phyloP scores from a whole-genome alignment of 2,797 vertebrate genomes.

The Alca torda region DNA sequence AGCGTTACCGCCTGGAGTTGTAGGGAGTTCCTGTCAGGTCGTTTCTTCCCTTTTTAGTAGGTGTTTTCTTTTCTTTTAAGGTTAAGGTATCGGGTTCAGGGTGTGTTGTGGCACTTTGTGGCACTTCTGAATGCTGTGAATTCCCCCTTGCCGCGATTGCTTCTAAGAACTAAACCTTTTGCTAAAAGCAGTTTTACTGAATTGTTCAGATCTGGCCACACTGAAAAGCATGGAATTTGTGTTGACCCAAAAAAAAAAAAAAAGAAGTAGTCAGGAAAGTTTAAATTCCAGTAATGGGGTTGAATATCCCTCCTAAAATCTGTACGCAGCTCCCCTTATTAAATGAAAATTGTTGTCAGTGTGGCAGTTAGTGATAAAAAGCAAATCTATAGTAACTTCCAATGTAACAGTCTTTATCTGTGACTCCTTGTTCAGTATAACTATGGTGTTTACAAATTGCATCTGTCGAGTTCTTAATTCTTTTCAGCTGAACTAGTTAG shows the following conservation, averaged over 20 bases:
- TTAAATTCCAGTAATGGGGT: neutral
- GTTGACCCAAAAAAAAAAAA: neutral
- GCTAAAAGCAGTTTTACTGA: neutral
- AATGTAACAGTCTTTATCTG: fast-evolving
- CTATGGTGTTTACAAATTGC: neutral
- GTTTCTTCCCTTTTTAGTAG: neutral
- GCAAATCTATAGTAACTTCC: neutral
- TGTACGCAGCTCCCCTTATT: neutral
- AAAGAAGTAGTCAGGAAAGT: no score
- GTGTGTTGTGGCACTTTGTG: neutral
- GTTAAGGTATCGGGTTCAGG: neutral
- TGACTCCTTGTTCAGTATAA: neutral
- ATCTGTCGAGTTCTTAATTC: neutral
- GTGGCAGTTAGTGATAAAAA: neutral
- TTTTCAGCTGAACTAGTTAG: neutral
- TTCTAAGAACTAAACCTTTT: neutral
- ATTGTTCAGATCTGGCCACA: neutral
- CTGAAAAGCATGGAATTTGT: neutral
- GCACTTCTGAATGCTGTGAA: conserved; percentile 63
- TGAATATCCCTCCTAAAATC: neutral
- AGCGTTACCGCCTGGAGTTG: neutral
- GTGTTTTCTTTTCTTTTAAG: neutral
- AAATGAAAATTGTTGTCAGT: neutral
- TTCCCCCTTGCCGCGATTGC: neutral
- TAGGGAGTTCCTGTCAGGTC: neutral